Conservation (phyloP, 2,797 vertebrate species). For the Graptemys geographica region DNA sequence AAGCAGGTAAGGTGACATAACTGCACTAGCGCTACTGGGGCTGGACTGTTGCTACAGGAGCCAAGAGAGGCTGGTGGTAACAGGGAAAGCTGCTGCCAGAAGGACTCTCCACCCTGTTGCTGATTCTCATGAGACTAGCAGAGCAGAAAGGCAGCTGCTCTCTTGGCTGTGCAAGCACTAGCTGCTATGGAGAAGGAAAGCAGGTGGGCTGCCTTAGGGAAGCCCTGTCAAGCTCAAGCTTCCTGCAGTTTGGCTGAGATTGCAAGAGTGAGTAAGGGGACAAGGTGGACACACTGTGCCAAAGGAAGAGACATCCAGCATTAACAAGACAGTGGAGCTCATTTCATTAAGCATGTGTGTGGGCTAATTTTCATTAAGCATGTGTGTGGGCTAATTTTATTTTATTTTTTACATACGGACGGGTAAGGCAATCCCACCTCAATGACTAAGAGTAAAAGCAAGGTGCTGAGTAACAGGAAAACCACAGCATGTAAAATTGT, state of each 20-base stretch:
- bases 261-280: not conserved
- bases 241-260: not conserved
- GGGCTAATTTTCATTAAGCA: not conserved
- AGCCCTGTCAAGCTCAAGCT: not conserved
- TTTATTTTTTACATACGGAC: not conserved
- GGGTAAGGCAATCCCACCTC: not conserved
- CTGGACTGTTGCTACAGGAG: not conserved
- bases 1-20: not conserved
- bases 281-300: accelerated
- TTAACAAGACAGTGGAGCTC: not conserved
- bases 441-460: not conserved
- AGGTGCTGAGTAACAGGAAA: not conserved
- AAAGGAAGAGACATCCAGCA: not conserved
- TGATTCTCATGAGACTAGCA: not conserved
- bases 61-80: not conserved
- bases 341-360: not conserved
- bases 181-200: not conserved
- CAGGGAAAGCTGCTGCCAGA: not conserved
- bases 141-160: not conserved
- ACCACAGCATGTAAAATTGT: not conserved
- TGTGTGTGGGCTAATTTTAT: not conserved
- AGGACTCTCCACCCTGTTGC: not conserved
- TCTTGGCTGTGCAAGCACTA: not conserved
- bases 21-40: not conserved
- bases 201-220: accelerated